phyloP scores from a whole-genome alignment of 2,113 vertebrate species.

The Pangasianodon hypophthalmus region DNA sequence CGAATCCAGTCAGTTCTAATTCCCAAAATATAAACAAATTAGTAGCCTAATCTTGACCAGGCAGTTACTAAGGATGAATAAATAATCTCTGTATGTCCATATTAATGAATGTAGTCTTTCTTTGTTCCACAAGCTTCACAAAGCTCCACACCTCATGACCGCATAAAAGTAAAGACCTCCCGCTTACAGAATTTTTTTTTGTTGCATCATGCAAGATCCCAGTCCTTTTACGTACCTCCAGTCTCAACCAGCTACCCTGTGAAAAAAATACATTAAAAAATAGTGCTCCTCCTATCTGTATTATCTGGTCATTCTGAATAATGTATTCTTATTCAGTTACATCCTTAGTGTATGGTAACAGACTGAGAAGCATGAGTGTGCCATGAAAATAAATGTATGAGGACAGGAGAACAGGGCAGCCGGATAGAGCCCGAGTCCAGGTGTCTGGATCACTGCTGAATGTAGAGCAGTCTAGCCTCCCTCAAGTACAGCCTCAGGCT shows the following conservation, averaged over 20 bases:
- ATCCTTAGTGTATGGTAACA: neutral
- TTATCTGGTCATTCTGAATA: neutral
- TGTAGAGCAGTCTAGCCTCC: constrained; percentile 54
- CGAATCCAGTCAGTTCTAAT: neutral
- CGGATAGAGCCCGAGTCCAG: constrained; percentile 48
- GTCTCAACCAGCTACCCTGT: neutral
- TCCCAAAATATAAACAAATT: neutral
- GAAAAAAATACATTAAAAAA: neutral
- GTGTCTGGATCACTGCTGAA: constrained; percentile 40
- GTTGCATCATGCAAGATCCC: neutral
- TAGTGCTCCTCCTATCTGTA: neutral
- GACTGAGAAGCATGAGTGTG: neutral
- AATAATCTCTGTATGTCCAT: neutral
- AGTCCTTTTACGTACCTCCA: neutral
- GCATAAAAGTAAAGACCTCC: neutral
- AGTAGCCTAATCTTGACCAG: neutral
- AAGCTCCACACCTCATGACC: neutral
- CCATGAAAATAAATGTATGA: constrained; percentile 48
- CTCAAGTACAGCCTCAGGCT: constrained; percentile 60
- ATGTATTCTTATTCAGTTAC: neutral
- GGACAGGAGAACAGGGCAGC: constrained; percentile 55
- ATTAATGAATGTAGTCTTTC: neutral
- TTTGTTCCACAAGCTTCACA: neutral
- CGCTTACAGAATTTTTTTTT: neutral
- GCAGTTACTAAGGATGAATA: neutral